Evolutionary conservation across 2,888 invertebrate species (phyloP).

Genomic region (Icerya purchasi): DNA sequence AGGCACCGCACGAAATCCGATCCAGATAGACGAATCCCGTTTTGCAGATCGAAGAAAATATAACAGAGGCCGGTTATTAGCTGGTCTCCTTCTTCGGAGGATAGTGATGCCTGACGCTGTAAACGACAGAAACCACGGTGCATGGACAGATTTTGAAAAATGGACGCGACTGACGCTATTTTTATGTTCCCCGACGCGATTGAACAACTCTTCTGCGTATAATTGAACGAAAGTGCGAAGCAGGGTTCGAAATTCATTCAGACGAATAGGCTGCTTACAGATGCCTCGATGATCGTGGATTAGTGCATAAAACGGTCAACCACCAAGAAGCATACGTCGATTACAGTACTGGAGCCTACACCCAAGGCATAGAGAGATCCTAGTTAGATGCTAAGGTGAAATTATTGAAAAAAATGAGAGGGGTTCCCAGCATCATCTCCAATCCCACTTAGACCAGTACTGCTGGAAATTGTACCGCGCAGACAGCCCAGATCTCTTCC

Average conservation of each 20-base stretch:
- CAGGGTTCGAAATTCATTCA: neutral
- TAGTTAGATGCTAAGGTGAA: neutral
- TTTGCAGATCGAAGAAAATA: neutral
- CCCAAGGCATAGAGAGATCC: constrained; percentile 1
- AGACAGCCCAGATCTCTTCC: neutral
- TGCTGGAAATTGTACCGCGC: neutral
- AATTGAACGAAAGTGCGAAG: constrained; percentile 1
- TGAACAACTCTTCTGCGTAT: neutral
- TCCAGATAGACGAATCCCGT: constrained; percentile 1
- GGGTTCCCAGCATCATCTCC: neutral
- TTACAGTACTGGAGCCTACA: neutral
- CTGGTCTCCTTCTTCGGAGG: neutral
- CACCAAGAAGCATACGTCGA: neutral
- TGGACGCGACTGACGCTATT: neutral
- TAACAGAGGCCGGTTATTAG: neutral
- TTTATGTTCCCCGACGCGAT: neutral
- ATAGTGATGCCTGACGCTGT: neutral
- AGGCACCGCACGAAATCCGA: neutral
- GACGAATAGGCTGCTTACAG: too few species aligned
- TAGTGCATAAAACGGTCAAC: constrained; percentile 1
- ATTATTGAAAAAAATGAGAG: constrained; percentile 3
- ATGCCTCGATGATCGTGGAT: neutral
- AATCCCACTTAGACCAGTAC: constrained; percentile 2
- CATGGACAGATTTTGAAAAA: neutral
- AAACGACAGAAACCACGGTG: neutral